These are phyloP conservation scores for Clanis bilineata DNA, from an alignment of 2,888 invertebrate species.

Conservation along the genomic window DNA sequence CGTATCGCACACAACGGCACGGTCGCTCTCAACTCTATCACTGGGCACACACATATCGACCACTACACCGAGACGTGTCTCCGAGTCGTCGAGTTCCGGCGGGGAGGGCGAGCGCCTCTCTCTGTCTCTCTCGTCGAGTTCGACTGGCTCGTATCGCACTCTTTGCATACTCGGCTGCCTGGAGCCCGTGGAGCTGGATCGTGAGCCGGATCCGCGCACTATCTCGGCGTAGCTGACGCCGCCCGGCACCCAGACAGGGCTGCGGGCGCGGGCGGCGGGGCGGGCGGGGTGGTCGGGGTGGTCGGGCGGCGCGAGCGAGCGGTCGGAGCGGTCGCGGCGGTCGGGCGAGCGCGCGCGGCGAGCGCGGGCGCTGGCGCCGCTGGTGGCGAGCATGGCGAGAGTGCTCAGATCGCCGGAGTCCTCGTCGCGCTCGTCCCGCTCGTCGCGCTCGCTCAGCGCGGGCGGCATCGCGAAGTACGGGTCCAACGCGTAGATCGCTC, in stretches of 20 bases:
- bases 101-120: conserved; percentile 20
- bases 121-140: conserved; percentile 9
- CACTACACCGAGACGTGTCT: conserved; percentile 40
- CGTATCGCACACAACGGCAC: conserved; percentile 48
- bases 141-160: conserved; percentile 19
- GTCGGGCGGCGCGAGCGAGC: conserved; percentile 44
- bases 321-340: conserved; percentile 61
- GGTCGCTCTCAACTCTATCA: conserved; percentile 39
- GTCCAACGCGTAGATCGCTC: conserved; percentile 88
- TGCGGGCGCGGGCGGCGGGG: conserved; percentile 40
- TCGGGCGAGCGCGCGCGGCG: conserved; percentile 79
- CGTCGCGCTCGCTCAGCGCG: conserved; percentile 83
- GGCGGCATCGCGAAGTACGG: conserved; percentile 85
- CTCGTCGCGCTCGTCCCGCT: conserved; percentile 85
- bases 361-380: conserved; percentile 73
- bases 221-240: conserved; percentile 91
- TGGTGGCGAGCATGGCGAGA: conserved; percentile 62
- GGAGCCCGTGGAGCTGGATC: conserved; percentile 60
- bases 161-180: conserved; percentile 44
- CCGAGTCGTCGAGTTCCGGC: conserved; percentile 27
- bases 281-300: conserved; percentile 24
- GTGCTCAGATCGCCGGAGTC: conserved; percentile 80
- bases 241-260: conserved; percentile 88
- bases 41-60: conserved; percentile 47
- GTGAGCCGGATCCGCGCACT: conserved; percentile 83